These are phyloP conservation scores for Dicranocentrus wangi DNA, from an alignment of 2,888 invertebrate species.

Conservation along the genomic window DNA sequence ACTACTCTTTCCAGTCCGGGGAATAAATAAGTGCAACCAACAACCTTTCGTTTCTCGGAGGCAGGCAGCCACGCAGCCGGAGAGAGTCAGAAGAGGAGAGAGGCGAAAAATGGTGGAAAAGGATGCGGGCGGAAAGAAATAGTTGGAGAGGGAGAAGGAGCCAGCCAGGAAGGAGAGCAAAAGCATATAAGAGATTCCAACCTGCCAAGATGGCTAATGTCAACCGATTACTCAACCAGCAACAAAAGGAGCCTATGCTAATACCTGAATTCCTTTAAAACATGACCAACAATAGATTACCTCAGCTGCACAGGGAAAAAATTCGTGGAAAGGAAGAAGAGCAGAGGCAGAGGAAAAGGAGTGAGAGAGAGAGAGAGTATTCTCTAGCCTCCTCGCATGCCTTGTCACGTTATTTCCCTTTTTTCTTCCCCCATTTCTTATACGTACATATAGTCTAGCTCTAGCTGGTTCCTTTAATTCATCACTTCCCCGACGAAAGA, in stretches of 20 bases:
- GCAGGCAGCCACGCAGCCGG: too few relatives aligned
- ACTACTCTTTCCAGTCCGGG: too few relatives aligned
- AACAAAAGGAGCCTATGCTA: slow-evolving; percentile 61
- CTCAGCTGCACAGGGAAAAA: slow-evolving; percentile 36
- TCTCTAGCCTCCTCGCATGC: slow-evolving; percentile 29
- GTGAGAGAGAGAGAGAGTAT: slow-evolving; percentile 13
- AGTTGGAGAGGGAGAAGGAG: not conserved
- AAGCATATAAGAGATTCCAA: slow-evolving; percentile 55
- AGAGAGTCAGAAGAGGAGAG: too few relatives aligned
- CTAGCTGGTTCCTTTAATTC: slow-evolving; percentile 44
- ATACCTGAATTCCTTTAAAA: slow-evolving; percentile 66
- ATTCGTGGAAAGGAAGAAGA: not conserved
- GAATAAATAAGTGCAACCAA: too few relatives aligned
- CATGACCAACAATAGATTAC: slow-evolving; percentile 65
- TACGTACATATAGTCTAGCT: slow-evolving; percentile 24
- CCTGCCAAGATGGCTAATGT: slow-evolving; percentile 65
- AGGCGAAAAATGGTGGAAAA: too few relatives aligned
- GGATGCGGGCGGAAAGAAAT: too few relatives aligned
- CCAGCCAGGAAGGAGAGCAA: not conserved
- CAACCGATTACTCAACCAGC: slow-evolving; percentile 65
- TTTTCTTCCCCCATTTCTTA: slow-evolving; percentile 30
- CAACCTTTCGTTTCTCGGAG: too few relatives aligned
- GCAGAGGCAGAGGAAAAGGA: not conserved
- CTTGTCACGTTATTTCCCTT: slow-evolving; percentile 47
- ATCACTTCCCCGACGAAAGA: slow-evolving; percentile 36